phyloP scores from a whole-genome alignment of 2,113 vertebrate species.

The Triplophysa tibetana region DNA sequence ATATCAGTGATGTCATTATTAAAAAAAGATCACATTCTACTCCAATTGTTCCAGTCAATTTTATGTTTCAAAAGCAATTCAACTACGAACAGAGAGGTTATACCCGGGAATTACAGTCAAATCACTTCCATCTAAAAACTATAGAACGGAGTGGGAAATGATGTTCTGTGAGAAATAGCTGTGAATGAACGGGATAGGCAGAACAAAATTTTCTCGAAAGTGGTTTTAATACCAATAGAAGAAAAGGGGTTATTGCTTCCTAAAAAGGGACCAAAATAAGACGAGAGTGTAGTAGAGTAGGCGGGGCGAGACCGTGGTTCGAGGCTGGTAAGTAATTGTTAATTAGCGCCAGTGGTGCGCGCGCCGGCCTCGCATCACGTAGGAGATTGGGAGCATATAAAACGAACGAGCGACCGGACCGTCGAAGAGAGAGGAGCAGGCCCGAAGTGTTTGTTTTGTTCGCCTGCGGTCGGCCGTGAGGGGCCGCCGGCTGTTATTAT shows the following conservation, averaged over 20 bases:
- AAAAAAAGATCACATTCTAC: conserved; percentile 37
- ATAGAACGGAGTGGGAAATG: conserved; percentile 41
- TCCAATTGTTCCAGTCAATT: conserved; percentile 56
- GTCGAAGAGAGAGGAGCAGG: too few relatives aligned
- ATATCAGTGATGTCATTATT: background rate
- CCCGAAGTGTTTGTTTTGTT: too few relatives aligned
- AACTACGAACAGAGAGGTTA: conserved; percentile 38
- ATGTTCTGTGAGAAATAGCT: conserved; percentile 53
- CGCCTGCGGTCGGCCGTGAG: too few relatives aligned
- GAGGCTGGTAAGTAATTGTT: too few relatives aligned
- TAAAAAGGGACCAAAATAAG: background rate
- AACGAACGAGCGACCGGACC: too few relatives aligned
- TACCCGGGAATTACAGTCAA: conserved; percentile 53
- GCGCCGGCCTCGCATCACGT: too few relatives aligned
- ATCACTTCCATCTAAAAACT: conserved; percentile 42
- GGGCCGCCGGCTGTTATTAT: too few relatives aligned
- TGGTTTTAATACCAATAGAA: background rate
- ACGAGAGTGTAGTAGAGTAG: too few relatives aligned
- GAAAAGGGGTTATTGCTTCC: background rate
- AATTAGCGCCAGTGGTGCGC: too few relatives aligned
- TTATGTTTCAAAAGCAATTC: conserved; percentile 40
- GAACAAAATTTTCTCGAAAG: conserved; percentile 25
- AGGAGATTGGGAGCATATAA: too few relatives aligned
- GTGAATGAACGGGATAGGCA: conserved; percentile 44
- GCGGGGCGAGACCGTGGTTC: too few relatives aligned